These are phyloP conservation scores for Ornithoptera alexandrae DNA, from an alignment of 2,888 invertebrate species.

Conservation along the genomic window DNA sequence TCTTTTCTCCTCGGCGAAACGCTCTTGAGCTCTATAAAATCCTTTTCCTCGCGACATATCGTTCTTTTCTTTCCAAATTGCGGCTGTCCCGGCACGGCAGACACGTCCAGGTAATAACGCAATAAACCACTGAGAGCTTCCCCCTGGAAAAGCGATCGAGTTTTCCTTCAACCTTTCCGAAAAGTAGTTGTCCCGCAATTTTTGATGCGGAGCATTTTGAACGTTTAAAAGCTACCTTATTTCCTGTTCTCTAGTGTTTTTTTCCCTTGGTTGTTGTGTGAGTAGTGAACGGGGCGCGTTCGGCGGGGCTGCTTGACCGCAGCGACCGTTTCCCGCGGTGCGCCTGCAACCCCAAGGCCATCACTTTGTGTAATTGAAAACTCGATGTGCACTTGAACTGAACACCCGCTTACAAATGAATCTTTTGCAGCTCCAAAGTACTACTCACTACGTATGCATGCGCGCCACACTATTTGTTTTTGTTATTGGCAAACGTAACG, in stretches of 20 bases:
- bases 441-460: slow-evolving; percentile 27
- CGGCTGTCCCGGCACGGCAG: slow-evolving; percentile 73
- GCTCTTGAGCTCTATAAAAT: slow-evolving; percentile 69
- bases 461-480: slow-evolving; percentile 18
- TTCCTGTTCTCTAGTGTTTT: slow-evolving; percentile 51
- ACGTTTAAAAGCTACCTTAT: slow-evolving; percentile 61
- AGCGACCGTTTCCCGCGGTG: slow-evolving; percentile 66
- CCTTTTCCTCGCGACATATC: slow-evolving; percentile 75
- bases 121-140: slow-evolving; percentile 79
- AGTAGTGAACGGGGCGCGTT: slow-evolving; percentile 60
- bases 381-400: slow-evolving; percentile 74
- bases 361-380: slow-evolving; percentile 80
- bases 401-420: slow-evolving; percentile 70
- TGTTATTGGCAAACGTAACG: slow-evolving; percentile 7
- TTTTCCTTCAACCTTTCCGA: slow-evolving; percentile 75
- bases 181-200: slow-evolving; percentile 70
- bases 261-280: slow-evolving; percentile 45
- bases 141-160: slow-evolving; percentile 78
- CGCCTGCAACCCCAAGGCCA: slow-evolving; percentile 62
- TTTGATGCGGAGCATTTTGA: slow-evolving; percentile 43
- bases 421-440: slow-evolving; percentile 48
- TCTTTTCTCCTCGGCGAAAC: slow-evolving; percentile 56
- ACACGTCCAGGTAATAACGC: slow-evolving; percentile 80
- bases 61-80: slow-evolving; percentile 75
- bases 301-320: slow-evolving; percentile 69